Percentiles rank a stretch among this genome's conserved stretches.
phyloP scores from a whole-genome alignment of 2,797 vertebrate species.

The Rhinoraja longicauda region DNA sequence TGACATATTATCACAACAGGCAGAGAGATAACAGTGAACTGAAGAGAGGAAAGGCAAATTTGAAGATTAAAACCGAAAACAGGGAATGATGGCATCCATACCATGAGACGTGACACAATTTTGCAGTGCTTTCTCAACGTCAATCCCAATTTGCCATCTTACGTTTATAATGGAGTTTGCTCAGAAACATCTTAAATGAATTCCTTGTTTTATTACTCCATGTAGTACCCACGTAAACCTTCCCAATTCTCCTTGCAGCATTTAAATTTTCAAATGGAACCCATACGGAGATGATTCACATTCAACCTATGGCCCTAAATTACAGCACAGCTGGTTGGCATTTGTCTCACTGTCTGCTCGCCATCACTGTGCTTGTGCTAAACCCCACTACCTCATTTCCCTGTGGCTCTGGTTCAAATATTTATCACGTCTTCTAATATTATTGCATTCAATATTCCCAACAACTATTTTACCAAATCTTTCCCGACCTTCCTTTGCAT shows the following conservation, averaged over 20 bases:
- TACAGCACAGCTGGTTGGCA: neutral
- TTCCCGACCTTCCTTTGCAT: neutral
- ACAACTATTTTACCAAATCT: neutral
- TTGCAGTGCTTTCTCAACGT: neutral
- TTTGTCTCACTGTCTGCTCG: neutral
- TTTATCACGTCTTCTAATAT: neutral
- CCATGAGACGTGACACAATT: neutral
- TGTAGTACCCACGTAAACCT: neutral
- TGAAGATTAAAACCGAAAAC: neutral
- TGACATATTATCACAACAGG: neutral
- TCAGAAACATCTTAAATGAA: neutral
- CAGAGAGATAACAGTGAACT: neutral
- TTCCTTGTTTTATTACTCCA: neutral
- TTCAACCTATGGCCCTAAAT: neutral
- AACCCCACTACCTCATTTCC: neutral
- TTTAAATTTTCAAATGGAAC: neutral
- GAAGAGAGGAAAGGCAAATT: neutral
- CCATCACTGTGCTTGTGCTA: neutral
- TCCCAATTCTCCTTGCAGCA: neutral
- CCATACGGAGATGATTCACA: neutral
- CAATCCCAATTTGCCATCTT: too few species aligned
- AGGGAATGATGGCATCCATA: neutral
- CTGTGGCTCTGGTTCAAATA: neutral
- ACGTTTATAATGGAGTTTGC: neutral
- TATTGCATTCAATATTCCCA: neutral